Percentiles rank a stretch among this genome's conserved stretches.
Evolutionary conservation across 2,113 vertebrate genomes (phyloP).

Genomic region (Antechinus flavipes): DNA sequence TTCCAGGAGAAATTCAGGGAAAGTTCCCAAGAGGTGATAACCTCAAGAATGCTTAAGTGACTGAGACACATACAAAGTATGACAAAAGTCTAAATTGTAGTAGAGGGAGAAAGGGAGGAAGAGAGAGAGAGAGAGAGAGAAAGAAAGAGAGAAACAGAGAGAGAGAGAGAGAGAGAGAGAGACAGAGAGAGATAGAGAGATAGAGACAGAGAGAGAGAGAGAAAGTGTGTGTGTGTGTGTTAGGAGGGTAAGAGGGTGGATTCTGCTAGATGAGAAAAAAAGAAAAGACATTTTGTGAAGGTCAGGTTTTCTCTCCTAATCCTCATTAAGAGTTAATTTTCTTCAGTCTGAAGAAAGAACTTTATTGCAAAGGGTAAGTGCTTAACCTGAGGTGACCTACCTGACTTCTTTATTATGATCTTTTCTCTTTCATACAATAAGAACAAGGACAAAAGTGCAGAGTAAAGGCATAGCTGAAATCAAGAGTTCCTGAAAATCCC

Average conservation of each 20-base stretch:
- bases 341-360: not conserved
- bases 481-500: not conserved
- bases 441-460: not conserved
- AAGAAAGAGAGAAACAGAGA: too few species aligned
- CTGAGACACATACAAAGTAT: not conserved
- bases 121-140: too few species aligned
- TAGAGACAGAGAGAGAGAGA: too few species aligned
- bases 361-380: not conserved
- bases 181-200: too few species aligned
- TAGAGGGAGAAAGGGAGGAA: not conserved
- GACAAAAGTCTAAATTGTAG: not conserved
- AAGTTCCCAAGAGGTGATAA: not conserved
- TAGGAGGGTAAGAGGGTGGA: not conserved
- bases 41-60: not conserved
- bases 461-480: not conserved
- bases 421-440: not conserved
- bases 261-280: not conserved
- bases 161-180: too few species aligned
- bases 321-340: not conserved
- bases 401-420: not conserved
- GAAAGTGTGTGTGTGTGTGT: too few species aligned
- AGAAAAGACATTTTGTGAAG: too few species aligned
- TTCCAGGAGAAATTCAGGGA: not conserved
- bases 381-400: not conserved
- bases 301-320: not conserved